phyloP scores from a whole-genome alignment of 2,888 invertebrate genomes.

The Cosmia pyralina region DNA sequence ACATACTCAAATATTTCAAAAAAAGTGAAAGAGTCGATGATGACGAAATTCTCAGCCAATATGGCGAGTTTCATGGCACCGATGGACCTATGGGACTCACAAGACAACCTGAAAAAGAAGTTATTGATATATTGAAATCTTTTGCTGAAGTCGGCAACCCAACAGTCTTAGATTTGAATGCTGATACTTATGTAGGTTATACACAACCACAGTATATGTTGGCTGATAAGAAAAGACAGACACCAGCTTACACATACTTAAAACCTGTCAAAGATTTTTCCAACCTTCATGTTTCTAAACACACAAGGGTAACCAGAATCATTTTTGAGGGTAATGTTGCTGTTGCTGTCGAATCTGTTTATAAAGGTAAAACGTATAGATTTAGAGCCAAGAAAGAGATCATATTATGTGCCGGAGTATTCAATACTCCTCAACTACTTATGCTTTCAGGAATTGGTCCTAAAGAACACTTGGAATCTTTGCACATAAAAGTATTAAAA shows the following conservation, averaged over 20 bases:
- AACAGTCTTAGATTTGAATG: conserved; percentile 48
- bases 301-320: conserved; percentile 52
- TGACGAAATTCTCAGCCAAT: conserved; percentile 10
- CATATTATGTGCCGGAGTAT: conserved; percentile 53
- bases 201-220: conserved; percentile 35
- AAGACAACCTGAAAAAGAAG: conserved; percentile 31
- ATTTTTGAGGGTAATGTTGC: conserved; percentile 50
- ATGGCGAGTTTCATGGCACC: conserved; percentile 44
- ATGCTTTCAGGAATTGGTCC: conserved; percentile 59
- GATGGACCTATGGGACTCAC: conserved; percentile 48
- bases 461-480: conserved; percentile 40
- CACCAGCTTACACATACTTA: conserved; percentile 48
- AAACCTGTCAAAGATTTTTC: conserved; percentile 20
- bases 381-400: conserved; percentile 54
- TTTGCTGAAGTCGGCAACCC: conserved; percentile 56
- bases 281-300: conserved; percentile 50
- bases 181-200: conserved; percentile 38
- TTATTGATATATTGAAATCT: conserved; percentile 37
- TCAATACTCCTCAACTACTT: conserved; percentile 52
- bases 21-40: conserved; percentile 42
- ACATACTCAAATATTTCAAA: conserved; percentile 42
- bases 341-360: conserved; percentile 39
- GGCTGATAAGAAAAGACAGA: conserved; percentile 47
- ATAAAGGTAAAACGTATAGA: conserved; percentile 32
- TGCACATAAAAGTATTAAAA: conserved; percentile 24